phyloP scores from a whole-genome alignment of 2,797 vertebrate species.

The Notoglanidium macrostoma region DNA sequence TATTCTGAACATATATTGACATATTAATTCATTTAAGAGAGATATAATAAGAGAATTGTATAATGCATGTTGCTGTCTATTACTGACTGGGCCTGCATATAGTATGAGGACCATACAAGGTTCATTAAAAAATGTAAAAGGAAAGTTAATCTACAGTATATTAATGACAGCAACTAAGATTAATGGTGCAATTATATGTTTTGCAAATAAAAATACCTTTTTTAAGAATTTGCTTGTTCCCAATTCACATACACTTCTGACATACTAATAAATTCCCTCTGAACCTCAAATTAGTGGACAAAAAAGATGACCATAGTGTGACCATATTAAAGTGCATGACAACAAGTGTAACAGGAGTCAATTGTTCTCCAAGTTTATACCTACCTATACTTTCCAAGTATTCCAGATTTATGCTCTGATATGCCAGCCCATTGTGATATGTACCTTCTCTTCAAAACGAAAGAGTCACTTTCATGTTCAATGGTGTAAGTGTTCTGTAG shows the following conservation, averaged over 20 bases:
- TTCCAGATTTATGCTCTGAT: conserved; percentile 4
- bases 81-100: background rate
- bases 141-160: background rate
- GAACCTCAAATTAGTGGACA: background rate
- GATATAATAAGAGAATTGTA: background rate
- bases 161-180: background rate
- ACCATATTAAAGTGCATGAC: background rate
- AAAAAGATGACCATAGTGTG: background rate
- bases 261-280: background rate
- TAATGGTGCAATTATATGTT: background rate
- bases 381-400: background rate
- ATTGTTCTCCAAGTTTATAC: background rate
- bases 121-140: background rate
- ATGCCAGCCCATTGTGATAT: conserved; percentile 18
- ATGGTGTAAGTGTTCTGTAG: conserved; percentile 58
- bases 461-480: conserved; percentile 57
- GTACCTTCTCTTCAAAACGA: conserved; percentile 28
- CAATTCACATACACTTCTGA: background rate
- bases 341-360: background rate
- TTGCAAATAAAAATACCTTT: background rate
- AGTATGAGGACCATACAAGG: background rate
- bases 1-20: background rate
- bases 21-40: background rate
- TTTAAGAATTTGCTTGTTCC: background rate
- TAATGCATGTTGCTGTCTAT: background rate